Conservation (phyloP, 2,797 vertebrate species). For the Falco novaeseelandiae region DNA sequence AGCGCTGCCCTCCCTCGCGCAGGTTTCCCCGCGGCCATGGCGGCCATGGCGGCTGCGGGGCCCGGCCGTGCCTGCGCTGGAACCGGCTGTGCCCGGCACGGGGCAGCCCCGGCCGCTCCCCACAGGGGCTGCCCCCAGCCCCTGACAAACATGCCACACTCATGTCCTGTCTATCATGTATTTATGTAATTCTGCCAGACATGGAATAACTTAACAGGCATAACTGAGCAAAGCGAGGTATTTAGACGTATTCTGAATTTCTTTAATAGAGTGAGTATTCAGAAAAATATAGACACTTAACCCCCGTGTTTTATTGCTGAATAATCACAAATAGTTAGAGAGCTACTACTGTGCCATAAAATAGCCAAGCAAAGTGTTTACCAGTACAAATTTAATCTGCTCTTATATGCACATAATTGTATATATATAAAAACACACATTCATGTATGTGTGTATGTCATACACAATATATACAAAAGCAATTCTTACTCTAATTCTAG, state of each 20-base stretch:
- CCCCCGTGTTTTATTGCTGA: not conserved
- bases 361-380: not conserved
- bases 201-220: not conserved
- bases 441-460: not conserved
- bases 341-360: not conserved
- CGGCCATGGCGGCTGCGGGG: not conserved
- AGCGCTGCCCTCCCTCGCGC: too few species aligned
- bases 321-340: not conserved
- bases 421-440: not conserved
- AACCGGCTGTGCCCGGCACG: too few species aligned
- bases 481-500: not conserved
- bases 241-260: not conserved
- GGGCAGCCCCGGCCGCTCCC: too few species aligned
- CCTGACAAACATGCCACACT: too few species aligned
- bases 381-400: not conserved
- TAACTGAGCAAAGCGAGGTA: not conserved
- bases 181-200: not conserved
- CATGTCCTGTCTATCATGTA: not conserved
- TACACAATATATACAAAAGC: not conserved
- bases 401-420: not conserved
- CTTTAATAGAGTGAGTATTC: not conserved
- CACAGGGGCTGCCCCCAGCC: too few species aligned
- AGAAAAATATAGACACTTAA: not conserved
- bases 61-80: not conserved
- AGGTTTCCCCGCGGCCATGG: too few species aligned